Conservation (phyloP, 2,797 vertebrate species). For the Neosilurus mollespiculum region DNA sequence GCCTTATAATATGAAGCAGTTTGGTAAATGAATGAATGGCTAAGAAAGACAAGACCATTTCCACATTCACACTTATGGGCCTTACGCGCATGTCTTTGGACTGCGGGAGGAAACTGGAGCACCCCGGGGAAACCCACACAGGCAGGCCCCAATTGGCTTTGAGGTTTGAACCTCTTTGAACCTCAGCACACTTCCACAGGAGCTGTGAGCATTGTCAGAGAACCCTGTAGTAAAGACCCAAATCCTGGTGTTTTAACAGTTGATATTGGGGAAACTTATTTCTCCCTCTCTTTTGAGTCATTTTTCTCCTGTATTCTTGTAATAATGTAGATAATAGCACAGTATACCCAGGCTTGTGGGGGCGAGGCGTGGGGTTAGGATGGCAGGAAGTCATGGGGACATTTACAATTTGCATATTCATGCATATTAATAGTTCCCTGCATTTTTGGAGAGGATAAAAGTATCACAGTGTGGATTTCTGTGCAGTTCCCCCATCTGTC, state of each 20-base stretch:
- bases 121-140: too few species aligned
- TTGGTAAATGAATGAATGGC: too few species aligned
- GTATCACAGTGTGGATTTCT: not conserved
- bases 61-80: too few species aligned
- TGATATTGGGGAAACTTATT: slow-evolving; percentile 1
- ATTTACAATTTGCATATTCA: slow-evolving; percentile 24
- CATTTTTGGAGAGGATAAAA: slow-evolving; percentile 1
- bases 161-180: not conserved
- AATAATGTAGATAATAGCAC: slow-evolving; percentile 14
- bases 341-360: not conserved
- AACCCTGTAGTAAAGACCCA: not conserved
- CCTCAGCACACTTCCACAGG: not conserved
- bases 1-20: too few species aligned
- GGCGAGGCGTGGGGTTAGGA: slow-evolving; percentile 15
- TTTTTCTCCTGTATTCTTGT: slow-evolving; percentile 11
- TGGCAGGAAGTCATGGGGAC: slow-evolving; percentile 11
- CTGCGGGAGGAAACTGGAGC: too few species aligned
- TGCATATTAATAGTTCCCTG: slow-evolving; percentile 6
- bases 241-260: not conserved
- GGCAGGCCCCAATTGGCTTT: too few species aligned
- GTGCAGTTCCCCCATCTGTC: not conserved
- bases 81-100: too few species aligned
- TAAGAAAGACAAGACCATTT: too few species aligned
- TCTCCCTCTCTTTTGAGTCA: not conserved
- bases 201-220: not conserved